Base-by-base conservation (phyloP, 2,888 invertebrate genomes). In the Pherbina coryleti region DNA sequence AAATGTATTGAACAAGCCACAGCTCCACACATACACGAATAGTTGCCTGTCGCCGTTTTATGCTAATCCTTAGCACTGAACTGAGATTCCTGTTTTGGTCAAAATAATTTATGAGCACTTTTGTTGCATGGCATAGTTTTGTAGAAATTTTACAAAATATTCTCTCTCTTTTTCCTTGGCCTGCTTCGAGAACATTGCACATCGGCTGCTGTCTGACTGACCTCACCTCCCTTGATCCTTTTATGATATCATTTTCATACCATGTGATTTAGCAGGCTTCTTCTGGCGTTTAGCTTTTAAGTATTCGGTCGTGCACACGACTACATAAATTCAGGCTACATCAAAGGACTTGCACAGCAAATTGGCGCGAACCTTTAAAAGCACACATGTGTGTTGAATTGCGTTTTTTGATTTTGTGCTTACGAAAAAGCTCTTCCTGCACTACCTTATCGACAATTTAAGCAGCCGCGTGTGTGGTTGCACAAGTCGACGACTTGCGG, bases 281-380 rank as follows among this genome's bases (percentile, higher is more conserved):
- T 55, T 55, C 22, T 19, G n/a, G 2, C 3, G 3, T 51, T 51
- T 51, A 51, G 17, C 51, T n/a, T 51, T n/a, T 51, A 17, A 22
- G 8, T 5, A 22, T 55, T 55, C 2, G 2, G n/a, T 55, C 55
- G 1, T 22, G n/a, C 55, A 22, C 9, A 2, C n/a, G n/a, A 4
- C 55, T 55, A 2, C 8, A 55, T n/a, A 8, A 55, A 19, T 9
- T 37, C 5, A 4, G 37, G 67, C 9, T 28, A 34, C 62, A 53
- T 22, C 1, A 19, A 14, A 7, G 2, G 31, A 14, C 37, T 57
- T 9, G 53, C 57, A 49, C 28, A 25, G 5, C 5, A 60, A 72
- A 60, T 72, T 74, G 74, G 74, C 74, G 74, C 74, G 66, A 74
- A 74, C 51, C 57, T 57, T 17, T 44, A 76, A n/a, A 64, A 31